Base-by-base conservation (phyloP, 2,797 vertebrate species). In the Oreochromis mossambicus region DNA sequence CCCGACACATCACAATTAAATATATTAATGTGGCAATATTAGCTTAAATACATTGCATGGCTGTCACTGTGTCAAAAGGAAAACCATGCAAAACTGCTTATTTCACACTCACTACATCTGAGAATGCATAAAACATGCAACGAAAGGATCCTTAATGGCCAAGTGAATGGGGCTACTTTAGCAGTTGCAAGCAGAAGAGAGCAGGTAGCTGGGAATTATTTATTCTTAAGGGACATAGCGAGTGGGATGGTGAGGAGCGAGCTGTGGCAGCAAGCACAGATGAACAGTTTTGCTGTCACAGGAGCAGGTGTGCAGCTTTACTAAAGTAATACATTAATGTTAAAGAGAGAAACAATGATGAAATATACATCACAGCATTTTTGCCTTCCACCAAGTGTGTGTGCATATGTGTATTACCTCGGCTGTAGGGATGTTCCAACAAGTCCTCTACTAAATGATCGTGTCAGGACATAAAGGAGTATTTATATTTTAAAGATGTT, bases 221-320 rank as follows among this genome's bases (percentile, higher is more conserved):
- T 86, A 92, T 93, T 83, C 81, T 85, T 80, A 90, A 51, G 66
- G 51, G 24, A 84, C 41, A 50, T 63, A 50, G 81, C 70, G 73
- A 79, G 85, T 73, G 77, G 36, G 80, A 38, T 24, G 84, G 32
- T 26, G 15, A 52, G 78, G 70, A 79, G 24, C 43, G 21, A 54
- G 86, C 54, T 36, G 63, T 73, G 34, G 7, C 78, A 79, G 54
- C 81, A 82, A 81, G 17, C 10, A 3, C 73, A 77, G 52, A 83
- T 43, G 2, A 24, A 81, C 32, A 77, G 68, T 63, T 52, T 29
- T 5, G n/a, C 77, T 54, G 68, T 48, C 46, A n/a, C 52, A 17
- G 21, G 50, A 89, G 90, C 89, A 92, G 88, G 86, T 91, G 90
- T 82, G 50, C 54, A 36, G 77, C 84, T 79, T 88, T 66, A 48